phyloP scores from a whole-genome alignment of 2,113 vertebrate species.

The Galemys pyrenaicus region DNA sequence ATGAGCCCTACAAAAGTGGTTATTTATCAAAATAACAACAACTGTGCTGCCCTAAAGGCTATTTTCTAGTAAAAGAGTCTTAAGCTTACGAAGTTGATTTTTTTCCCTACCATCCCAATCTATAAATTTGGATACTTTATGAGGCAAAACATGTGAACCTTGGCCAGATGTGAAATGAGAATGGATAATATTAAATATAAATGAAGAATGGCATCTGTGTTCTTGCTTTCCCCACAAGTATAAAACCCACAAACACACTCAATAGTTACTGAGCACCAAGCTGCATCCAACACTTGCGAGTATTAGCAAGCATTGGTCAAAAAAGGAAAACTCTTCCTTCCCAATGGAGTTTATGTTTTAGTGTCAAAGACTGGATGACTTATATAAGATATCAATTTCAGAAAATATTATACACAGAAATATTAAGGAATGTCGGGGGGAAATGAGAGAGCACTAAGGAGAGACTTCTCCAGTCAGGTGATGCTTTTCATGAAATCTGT shows the following conservation, averaged over 20 bases:
- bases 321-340: neutral
- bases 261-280: neutral
- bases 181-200: neutral
- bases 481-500: neutral
- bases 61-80: neutral
- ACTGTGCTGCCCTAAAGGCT: neutral
- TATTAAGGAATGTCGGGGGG: neutral
- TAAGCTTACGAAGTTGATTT: neutral
- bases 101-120: neutral
- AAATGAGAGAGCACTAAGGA: neutral
- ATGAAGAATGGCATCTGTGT: neutral
- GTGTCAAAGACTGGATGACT: neutral
- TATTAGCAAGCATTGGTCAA: too few relatives aligned
- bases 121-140: neutral
- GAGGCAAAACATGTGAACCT: neutral
- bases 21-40: neutral
- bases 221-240: neutral
- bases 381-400: neutral
- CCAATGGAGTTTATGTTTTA: neutral
- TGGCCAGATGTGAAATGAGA: neutral
- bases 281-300: neutral
- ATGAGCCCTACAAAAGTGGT: neutral
- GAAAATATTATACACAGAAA: neutral
- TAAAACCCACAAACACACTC: neutral
- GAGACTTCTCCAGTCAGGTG: neutral